Evolutionary conservation across 2,888 invertebrate genomes (phyloP).

Genomic region (Diogma glabrata): DNA sequence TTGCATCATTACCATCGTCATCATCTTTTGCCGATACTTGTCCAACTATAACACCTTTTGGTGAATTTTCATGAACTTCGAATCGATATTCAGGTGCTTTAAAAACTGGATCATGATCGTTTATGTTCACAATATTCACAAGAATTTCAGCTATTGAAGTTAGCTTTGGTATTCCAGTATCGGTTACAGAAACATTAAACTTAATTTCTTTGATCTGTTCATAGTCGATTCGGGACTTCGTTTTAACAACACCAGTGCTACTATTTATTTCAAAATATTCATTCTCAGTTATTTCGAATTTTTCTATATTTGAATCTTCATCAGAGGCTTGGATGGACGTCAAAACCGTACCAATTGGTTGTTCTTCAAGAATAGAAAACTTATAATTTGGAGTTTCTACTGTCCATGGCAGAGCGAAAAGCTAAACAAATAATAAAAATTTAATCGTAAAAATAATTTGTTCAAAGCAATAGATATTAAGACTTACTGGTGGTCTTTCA

Average conservation of each 20-base stretch:
- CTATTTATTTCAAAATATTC: conserved; percentile 72
- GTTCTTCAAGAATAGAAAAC: conserved; percentile 66
- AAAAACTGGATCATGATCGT: conserved; percentile 80
- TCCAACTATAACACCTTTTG: conserved; percentile 57
- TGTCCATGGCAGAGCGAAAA: conserved; percentile 64
- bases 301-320: conserved; percentile 69
- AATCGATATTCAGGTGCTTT: conserved; percentile 54
- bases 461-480: not conserved
- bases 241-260: conserved; percentile 69
- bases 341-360: conserved; percentile 65
- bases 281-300: conserved; percentile 51
- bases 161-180: conserved; percentile 76
- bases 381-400: conserved; percentile 48
- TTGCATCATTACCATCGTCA: conserved; percentile 50
- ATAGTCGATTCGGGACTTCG: conserved; percentile 69
- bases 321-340: conserved; percentile 69
- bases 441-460: too few relatives aligned
- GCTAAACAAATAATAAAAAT: conserved; percentile 34
- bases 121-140: conserved; percentile 69
- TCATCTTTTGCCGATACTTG: conserved; percentile 64
- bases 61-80: conserved; percentile 62
- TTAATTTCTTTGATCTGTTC: conserved; percentile 63
- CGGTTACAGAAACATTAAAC: conserved; percentile 71
- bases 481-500: conserved; percentile 47
- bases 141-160: conserved; percentile 65